Evolutionary conservation across 53 echinoderm and acorn worm genomes (phyloP).

Genomic region (Hippasteria phrygiana): DNA sequence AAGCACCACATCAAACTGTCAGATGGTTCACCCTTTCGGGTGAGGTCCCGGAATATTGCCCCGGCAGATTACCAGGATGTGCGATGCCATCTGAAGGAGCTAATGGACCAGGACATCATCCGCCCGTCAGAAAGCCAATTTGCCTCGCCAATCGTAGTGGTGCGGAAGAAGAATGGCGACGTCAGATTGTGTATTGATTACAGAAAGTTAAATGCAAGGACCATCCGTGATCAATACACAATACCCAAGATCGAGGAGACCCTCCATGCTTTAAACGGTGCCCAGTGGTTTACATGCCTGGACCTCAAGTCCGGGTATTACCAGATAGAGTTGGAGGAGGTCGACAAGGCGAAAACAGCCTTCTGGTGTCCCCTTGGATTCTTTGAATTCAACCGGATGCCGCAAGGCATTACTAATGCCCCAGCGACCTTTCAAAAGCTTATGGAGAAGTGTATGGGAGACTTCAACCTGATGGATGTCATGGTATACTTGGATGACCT

Average conservation of each 20-base stretch:
- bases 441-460: conserved; percentile 68
- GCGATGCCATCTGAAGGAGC: conserved; percentile 43
- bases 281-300: too few relatives aligned
- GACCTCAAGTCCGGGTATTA: conserved; percentile 79
- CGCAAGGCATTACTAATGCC: conserved; percentile 74
- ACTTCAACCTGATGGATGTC: conserved; percentile 50
- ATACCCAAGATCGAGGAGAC: conserved; percentile 69
- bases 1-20: too few relatives aligned
- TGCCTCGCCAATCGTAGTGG: conserved; percentile 72
- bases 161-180: conserved; percentile 73
- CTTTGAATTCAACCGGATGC: conserved; percentile 76
- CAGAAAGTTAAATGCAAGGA: conserved; percentile 59
- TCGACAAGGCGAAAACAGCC: conserved; percentile 73
- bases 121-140: conserved; percentile 54
- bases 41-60: conserved; percentile 64
- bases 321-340: conserved; percentile 71
- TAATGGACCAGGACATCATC: conserved; percentile 66
- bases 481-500: conserved; percentile 76
- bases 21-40: too few relatives aligned
- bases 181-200: conserved; percentile 76
- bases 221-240: conserved; percentile 67
- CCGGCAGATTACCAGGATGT: conserved; percentile 52
- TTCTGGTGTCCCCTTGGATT: conserved; percentile 81
- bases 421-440: conserved; percentile 43
- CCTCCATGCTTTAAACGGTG: conserved; percentile 61